Percentiles rank a stretch among this genome's conserved stretches.
Evolutionary conservation across 2,888 invertebrate species (phyloP).

Genomic region (Pseudococcus viburni): DNA sequence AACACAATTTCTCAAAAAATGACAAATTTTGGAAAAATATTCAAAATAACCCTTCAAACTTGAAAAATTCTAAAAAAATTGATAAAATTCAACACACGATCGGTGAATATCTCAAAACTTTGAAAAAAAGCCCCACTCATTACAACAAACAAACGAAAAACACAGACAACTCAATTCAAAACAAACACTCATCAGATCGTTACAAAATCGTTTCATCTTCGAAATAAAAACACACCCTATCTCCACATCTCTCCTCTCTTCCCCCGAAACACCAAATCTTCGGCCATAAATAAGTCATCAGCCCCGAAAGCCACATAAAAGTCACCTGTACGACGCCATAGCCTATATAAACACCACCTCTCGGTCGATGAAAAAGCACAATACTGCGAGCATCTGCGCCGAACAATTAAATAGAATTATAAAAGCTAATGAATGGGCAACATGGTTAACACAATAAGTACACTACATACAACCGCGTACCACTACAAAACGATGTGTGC

Average conservation of each 20-base stretch:
- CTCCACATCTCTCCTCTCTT: neutral
- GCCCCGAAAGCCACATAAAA: neutral
- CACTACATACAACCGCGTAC: neutral
- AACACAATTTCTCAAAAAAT: too few species aligned
- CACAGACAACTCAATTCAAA: too few species aligned
- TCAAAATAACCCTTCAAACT: too few species aligned
- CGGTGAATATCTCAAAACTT: too few species aligned
- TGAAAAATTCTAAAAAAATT: too few species aligned
- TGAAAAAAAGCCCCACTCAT: too few species aligned
- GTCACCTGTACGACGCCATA: neutral
- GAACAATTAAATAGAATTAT: slow-evolving; percentile 2
- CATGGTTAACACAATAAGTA: slow-evolving; percentile 25
- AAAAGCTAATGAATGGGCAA: slow-evolving; percentile 53
- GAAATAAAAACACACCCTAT: too few species aligned
- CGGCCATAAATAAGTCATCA: neutral
- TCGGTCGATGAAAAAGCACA: neutral
- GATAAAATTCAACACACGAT: too few species aligned
- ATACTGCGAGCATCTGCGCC: slow-evolving; percentile 1
- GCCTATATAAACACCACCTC: neutral
- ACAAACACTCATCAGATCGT: too few species aligned
- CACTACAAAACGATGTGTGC: neutral
- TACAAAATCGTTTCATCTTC: too few species aligned
- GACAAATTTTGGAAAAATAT: too few species aligned
- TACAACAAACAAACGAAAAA: too few species aligned
- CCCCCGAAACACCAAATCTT: neutral